Conservation (phyloP, 1,140 invertebrate genomes). For the Hylyphantes graminicola region DNA sequence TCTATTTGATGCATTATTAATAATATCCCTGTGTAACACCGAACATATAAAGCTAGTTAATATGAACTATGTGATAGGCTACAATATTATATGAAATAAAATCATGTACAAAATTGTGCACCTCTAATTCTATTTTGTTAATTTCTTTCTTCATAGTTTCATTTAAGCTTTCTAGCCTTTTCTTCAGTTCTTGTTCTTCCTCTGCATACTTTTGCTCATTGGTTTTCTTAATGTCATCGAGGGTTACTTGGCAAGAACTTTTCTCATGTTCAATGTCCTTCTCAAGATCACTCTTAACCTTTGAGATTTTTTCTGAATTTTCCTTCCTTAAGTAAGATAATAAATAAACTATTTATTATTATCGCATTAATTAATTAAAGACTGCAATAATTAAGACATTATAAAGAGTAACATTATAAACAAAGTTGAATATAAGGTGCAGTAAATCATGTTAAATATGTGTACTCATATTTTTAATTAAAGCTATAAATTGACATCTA, state of each 20-base stretch:
- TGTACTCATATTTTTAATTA: too few relatives aligned
- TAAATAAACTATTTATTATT: conserved; percentile 17
- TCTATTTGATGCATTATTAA: too few relatives aligned
- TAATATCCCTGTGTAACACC: not conserved
- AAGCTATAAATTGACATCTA: too few relatives aligned
- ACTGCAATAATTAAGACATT: too few relatives aligned
- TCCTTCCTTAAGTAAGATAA: conserved; percentile 28
- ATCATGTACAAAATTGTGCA: not conserved
- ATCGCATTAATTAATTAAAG: too few relatives aligned
- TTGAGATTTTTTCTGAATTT: conserved; percentile 16
- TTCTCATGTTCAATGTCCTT: conserved; percentile 37
- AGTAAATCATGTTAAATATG: too few relatives aligned
- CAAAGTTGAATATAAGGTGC: too few relatives aligned
- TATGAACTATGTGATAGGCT: not conserved
- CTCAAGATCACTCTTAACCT: conserved; percentile 15
- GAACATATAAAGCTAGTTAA: not conserved
- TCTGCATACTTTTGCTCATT: conserved; percentile 6
- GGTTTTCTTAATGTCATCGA: conserved; percentile 11
- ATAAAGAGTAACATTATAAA: too few relatives aligned
- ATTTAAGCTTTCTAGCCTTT: conserved; percentile 9
- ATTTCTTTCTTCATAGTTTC: conserved; percentile 16
- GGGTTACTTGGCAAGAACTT: not conserved
- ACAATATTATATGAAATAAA: not conserved
- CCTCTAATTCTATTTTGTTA: conserved; percentile 23
- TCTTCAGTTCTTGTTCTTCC: conserved; percentile 28